Base-by-base conservation (phyloP, 2,113 vertebrate genomes). In the Callipepla californica region DNA sequence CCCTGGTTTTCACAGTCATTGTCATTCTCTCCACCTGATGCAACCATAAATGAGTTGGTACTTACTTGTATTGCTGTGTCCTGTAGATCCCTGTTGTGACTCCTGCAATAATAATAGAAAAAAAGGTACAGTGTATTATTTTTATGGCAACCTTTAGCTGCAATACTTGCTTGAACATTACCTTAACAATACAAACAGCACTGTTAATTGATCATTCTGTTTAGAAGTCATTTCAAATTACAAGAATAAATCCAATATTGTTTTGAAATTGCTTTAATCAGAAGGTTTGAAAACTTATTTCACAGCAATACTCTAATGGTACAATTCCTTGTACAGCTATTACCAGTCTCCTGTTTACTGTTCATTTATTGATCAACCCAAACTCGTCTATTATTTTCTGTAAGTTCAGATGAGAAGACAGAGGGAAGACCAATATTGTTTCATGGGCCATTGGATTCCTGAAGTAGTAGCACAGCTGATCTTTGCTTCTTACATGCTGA, bases 21-120 rank as follows among this genome's bases (percentile, higher is more conserved):
- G 51, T 40, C 78, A 79, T 47, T 14, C 19, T 69, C 22, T 83
- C 51, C 48, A 78, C 65, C 32, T 65, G 87, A 70, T 2, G 23
- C 62, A 95, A 25, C 16, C 80, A 47, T n/a, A 88, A 91, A 62
- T 67, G 25, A 70, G 30, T 69, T 18, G 36, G 81, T 96, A 97
- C 98, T 98, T 98, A 99, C 99, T 98, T 97, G 98, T 98, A 96
- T 98, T 98, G 97, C 96, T 98, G 90, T 98, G 98, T 96, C 98
- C 96, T 28, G 97, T 97, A 82, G 96, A 96, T 79, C 96, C 97
- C 78, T 97, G 97, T 87, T 98, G 98, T 76, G 97, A 95, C 70
- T 99, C 99, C 98, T 99, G 95, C 32, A 96, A 96, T 25, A 96
- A 97, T 28, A 95, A 94, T 0, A 95, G 63, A 87, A 96, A 93